A percentile compares a stretch with the other conserved stretches of the same genome.
phyloP scores from a whole-genome alignment of 2,888 invertebrate genomes.

The Cancer borealis region DNA sequence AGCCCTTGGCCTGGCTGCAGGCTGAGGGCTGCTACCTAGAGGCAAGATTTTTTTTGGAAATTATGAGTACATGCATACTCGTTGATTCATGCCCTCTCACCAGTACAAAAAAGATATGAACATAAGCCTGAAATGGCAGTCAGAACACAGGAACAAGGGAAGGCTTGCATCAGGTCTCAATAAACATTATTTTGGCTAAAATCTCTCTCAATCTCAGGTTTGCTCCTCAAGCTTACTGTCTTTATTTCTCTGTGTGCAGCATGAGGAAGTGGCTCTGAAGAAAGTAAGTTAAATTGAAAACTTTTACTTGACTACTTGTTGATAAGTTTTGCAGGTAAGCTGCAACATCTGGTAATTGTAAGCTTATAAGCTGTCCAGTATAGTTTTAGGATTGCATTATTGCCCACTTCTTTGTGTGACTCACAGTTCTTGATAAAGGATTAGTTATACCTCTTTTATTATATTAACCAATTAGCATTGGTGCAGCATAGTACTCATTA shows the following conservation, averaged over 20 bases:
- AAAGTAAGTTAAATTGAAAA: background rate
- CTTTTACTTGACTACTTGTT: background rate
- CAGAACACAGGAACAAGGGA: slow-evolving; percentile 39
- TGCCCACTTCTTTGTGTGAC: slow-evolving; percentile 29
- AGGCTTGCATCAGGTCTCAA: slow-evolving; percentile 37
- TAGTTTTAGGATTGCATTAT: slow-evolving; percentile 22
- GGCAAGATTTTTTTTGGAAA: background rate
- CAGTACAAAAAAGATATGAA: slow-evolving; percentile 55
- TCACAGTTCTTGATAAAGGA: slow-evolving; percentile 9
- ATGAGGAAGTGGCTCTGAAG: slow-evolving; percentile 14
- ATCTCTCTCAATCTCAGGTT: slow-evolving; percentile 66
- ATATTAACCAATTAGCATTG: slow-evolving; percentile 21
- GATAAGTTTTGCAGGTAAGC: slow-evolving; percentile 23
- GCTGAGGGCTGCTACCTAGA: slow-evolving; percentile 7
- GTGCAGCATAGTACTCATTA: slow-evolving; percentile 28
- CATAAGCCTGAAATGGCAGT: slow-evolving; percentile 54
- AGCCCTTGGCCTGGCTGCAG: background rate
- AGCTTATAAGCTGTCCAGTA: slow-evolving; percentile 29
- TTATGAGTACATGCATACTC: background rate
- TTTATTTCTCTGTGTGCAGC: background rate
- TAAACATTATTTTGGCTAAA: slow-evolving; percentile 57
- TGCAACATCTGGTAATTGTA: slow-evolving; percentile 37
- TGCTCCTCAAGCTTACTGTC: slow-evolving; percentile 32
- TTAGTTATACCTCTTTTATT: background rate
- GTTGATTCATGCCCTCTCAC: slow-evolving; percentile 34